Percentiles rank a stretch among this genome's conserved stretches.
These are phyloP conservation scores for Dicentrarchus labrax DNA, from an alignment of 2,113 vertebrate genomes.

Conservation along the genomic window DNA sequence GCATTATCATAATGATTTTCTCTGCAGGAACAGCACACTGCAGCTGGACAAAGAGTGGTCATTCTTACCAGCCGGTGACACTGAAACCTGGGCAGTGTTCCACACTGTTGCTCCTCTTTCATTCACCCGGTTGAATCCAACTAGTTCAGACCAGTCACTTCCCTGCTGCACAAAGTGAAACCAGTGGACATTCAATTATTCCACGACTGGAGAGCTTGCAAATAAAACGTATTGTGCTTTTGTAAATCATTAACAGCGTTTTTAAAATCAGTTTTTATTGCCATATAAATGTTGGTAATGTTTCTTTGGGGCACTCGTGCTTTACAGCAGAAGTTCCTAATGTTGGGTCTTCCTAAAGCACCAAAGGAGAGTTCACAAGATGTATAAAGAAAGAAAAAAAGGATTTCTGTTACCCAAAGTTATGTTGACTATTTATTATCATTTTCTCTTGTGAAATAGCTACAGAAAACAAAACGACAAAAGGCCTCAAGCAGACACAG, in stretches of 20 bases:
- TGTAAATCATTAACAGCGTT: background rate
- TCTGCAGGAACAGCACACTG: constrained; percentile 18
- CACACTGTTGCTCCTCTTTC: constrained; percentile 70
- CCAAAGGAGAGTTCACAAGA: background rate
- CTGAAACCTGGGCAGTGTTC: constrained; percentile 72
- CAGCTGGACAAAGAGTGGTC: constrained; percentile 55
- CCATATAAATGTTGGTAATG: background rate
- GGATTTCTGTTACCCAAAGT: background rate
- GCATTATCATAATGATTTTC: constrained; percentile 15
- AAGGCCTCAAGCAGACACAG: background rate
- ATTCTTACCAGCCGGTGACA: constrained; percentile 59
- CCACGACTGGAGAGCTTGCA: background rate
- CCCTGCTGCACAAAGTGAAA: constrained; percentile 51
- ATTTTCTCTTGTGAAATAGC: background rate
- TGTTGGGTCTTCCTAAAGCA: no score
- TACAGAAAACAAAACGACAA: background rate
- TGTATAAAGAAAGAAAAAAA: background rate
- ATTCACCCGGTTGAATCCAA: constrained; percentile 46
- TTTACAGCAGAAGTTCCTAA: no score
- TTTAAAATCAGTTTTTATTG: background rate
- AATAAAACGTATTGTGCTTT: background rate
- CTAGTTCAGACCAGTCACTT: constrained; percentile 30
- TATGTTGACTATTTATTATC: no score
- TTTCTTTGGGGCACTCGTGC: no score
- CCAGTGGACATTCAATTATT: constrained; percentile 14